Evolutionary conservation across 2,888 invertebrate species (phyloP).

Genomic region (Hydrotaea cyrtoneurina): DNA sequence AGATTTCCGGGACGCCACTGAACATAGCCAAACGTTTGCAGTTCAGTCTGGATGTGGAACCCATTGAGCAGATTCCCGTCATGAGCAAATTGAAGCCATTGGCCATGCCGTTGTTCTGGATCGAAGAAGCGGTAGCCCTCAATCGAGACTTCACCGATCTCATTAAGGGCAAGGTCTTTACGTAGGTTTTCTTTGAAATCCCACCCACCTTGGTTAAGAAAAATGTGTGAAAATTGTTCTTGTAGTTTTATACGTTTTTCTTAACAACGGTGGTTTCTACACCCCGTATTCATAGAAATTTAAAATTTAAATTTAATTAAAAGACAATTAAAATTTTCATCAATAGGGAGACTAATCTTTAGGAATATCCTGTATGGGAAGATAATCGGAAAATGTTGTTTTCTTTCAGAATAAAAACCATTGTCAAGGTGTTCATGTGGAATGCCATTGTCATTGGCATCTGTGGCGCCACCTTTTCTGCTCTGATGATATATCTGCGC

Average conservation of each 20-base stretch:
- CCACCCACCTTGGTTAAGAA: no score
- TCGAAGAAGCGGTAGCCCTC: slow-evolving; percentile 85
- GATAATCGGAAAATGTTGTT: background rate
- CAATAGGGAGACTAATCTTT: no score
- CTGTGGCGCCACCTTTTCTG: slow-evolving; percentile 64
- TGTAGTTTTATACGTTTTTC: no score
- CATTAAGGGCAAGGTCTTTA: slow-evolving; percentile 71
- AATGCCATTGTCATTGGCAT: slow-evolving; percentile 68
- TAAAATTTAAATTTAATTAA: background rate
- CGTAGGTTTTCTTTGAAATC: slow-evolving; percentile 68
- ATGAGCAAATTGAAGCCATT: slow-evolving; percentile 85
- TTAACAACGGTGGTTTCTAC: no score
- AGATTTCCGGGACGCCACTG: slow-evolving; percentile 85
- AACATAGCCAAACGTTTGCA: slow-evolving; percentile 87
- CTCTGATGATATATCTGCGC: slow-evolving; percentile 22
- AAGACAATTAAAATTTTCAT: no score
- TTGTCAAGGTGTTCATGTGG: slow-evolving; percentile 71
- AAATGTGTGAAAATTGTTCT: no score
- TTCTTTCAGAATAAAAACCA: slow-evolving; percentile 67
- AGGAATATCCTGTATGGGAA: no score
- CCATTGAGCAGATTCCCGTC: slow-evolving; percentile 84
- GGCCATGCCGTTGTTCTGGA: slow-evolving; percentile 88
- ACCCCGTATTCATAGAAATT: background rate
- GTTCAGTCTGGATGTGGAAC: slow-evolving; percentile 85
- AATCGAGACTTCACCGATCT: slow-evolving; percentile 68